Percentiles rank a stretch among this genome's conserved stretches.
phyloP scores from a whole-genome alignment of 37 sponge, comb jelly and placozoan species.

The Chondrilla cf. caribensis region DNA sequence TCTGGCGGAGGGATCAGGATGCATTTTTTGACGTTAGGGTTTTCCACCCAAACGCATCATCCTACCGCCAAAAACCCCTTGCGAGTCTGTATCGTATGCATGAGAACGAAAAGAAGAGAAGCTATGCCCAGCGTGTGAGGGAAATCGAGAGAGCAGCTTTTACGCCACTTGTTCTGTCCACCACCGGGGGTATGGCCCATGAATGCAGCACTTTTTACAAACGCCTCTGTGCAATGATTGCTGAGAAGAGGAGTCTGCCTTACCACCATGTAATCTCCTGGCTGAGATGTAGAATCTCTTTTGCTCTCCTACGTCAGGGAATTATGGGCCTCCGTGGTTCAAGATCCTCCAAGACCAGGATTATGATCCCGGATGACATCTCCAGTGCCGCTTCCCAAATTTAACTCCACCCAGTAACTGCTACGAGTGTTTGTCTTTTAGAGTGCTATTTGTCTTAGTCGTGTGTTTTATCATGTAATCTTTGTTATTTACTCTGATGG shows the following conservation, averaged over 20 bases:
- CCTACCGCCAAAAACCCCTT: not conserved
- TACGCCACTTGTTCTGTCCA: not conserved
- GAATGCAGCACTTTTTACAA: not conserved
- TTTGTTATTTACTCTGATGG: too few species aligned
- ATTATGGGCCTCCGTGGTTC: constrained; percentile 3
- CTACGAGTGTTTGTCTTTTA: too few species aligned
- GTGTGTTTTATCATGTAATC: too few species aligned
- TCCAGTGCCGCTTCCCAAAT: not conserved
- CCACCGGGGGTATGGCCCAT: not conserved
- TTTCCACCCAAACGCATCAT: constrained; percentile 13
- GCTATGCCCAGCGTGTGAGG: not conserved
- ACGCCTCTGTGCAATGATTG: not conserved
- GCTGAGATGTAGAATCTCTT: constrained; percentile 6
- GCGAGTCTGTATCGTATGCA: not conserved
- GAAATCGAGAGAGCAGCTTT: constrained; percentile 6
- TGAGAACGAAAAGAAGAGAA: not conserved
- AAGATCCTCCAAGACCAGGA: not conserved
- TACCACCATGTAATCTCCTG: not conserved
- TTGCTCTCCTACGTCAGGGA: not conserved
- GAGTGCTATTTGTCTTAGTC: too few species aligned
- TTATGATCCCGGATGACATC: not conserved
- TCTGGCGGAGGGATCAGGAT: constrained; percentile 7
- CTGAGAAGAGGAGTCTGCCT: not conserved
- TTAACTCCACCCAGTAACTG: too few species aligned
- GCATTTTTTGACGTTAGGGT: constrained; percentile 3